These are phyloP conservation scores for Drosophila putrida DNA, from an alignment of 2,888 invertebrate species.

Conservation along the genomic window DNA sequence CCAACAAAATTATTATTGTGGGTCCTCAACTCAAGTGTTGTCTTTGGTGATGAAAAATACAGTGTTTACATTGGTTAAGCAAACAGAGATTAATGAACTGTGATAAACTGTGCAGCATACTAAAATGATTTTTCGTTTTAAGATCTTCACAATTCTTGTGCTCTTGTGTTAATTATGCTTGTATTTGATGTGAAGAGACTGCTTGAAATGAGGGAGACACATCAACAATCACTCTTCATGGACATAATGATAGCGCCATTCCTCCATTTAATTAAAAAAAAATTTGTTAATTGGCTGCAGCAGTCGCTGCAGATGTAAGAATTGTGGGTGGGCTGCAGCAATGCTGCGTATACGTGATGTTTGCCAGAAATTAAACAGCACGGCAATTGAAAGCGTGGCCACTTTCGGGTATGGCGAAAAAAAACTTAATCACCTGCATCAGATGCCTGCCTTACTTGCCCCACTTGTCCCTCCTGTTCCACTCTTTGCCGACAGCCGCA, in stretches of 20 bases:
- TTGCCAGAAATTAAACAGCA: slow-evolving; percentile 22
- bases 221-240: slow-evolving; percentile 6
- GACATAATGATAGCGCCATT: slow-evolving; percentile 28
- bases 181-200: not conserved
- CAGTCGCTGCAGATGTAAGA: slow-evolving; percentile 9
- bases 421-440: slow-evolving; percentile 14
- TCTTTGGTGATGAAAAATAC: slow-evolving; percentile 6
- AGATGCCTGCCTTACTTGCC: slow-evolving; percentile 3
- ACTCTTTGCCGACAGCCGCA: slow-evolving; percentile 26
- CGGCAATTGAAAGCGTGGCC: slow-evolving; percentile 25
- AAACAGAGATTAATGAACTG: slow-evolving; percentile 11
- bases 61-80: slow-evolving; percentile 22
- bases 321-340: not conserved
- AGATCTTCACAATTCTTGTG: slow-evolving; percentile 1
- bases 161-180: slow-evolving; percentile 13
- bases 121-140: not conserved
- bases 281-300: slow-evolving; percentile 59
- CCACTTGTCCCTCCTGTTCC: slow-evolving; percentile 16
- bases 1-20: slow-evolving; percentile 5
- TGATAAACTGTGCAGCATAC: slow-evolving; percentile 5
- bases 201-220: not conserved
- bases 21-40: slow-evolving; percentile 8
- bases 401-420: slow-evolving; percentile 12
- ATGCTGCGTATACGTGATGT: slow-evolving; percentile 35
- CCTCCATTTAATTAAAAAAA: slow-evolving; percentile 62